phyloP scores from a whole-genome alignment of 2,888 invertebrate genomes.

The Volucella bombylans region DNA sequence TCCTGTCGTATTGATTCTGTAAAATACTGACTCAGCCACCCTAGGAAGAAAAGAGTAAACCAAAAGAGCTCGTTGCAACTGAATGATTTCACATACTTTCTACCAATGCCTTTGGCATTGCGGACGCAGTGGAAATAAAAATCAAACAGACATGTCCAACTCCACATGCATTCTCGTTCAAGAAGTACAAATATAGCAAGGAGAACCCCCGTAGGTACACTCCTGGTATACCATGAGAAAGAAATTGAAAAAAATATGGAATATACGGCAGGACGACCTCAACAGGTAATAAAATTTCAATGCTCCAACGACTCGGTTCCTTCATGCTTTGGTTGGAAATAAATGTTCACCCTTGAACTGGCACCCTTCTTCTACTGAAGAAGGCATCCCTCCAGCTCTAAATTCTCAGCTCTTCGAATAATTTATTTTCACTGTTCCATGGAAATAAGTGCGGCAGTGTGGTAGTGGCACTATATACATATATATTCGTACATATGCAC shows the following conservation, averaged over 20 bases:
- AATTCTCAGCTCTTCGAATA: no score
- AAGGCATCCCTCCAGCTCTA: not conserved
- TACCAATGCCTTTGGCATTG: no score
- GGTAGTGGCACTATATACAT: no score
- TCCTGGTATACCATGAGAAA: not conserved
- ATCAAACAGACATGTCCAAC: no score
- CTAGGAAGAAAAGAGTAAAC: no score
- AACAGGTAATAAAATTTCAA: constrained; percentile 71
- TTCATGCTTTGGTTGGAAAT: constrained; percentile 22
- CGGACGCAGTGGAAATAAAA: no score
- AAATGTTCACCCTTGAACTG: constrained; percentile 57
- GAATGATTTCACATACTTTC: no score
- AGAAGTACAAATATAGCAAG: constrained; percentile 13
- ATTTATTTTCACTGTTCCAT: not conserved
- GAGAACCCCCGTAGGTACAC: constrained; percentile 22
- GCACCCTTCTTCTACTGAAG: constrained; percentile 4
- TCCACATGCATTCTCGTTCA: no score
- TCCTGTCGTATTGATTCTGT: no score
- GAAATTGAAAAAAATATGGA: constrained; percentile 17
- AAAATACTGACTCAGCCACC: no score
- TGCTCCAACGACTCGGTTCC: constrained; percentile 8
- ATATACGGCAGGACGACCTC: constrained; percentile 47
- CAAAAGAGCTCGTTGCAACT: no score
- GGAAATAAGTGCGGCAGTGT: no score
- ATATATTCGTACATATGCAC: not conserved